phyloP scores from a whole-genome alignment of 2,888 invertebrate genomes.

The Dusona sp. region DNA sequence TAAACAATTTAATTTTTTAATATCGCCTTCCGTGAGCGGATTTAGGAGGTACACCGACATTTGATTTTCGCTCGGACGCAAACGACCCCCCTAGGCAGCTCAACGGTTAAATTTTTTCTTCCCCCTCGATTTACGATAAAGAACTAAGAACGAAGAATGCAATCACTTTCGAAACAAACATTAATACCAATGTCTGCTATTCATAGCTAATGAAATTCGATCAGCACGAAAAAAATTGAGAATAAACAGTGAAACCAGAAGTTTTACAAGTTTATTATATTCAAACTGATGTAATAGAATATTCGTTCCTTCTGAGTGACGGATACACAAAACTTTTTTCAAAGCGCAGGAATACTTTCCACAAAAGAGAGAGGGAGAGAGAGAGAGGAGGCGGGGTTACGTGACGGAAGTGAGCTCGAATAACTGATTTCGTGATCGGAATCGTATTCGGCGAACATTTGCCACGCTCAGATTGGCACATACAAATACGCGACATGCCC shows the following conservation, averaged over 20 bases:
- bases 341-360: background rate
- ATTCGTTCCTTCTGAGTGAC: background rate
- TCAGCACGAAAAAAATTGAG: background rate
- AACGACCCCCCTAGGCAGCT: no score
- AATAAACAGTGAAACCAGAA: background rate
- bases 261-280: background rate
- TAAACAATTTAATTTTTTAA: no score
- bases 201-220: background rate
- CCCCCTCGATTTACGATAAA: background rate
- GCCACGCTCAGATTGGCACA: constrained; percentile 35
- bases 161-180: background rate
- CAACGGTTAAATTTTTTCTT: no score
- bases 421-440: constrained; percentile 64
- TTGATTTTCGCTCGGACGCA: no score
- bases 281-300: background rate
- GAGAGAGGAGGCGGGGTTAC: background rate
- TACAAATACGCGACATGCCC: constrained; percentile 13
- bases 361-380: background rate
- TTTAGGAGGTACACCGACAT: no score
- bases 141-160: background rate
- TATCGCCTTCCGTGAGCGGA: no score
- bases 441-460: constrained; percentile 47
- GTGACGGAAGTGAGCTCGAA: constrained; percentile 39
- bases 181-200: background rate
- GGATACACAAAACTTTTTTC: constrained; percentile 28